These are phyloP conservation scores for Steinernema carpocapsae DNA, from an alignment of 2,888 invertebrate genomes.

Conservation along the genomic window DNA sequence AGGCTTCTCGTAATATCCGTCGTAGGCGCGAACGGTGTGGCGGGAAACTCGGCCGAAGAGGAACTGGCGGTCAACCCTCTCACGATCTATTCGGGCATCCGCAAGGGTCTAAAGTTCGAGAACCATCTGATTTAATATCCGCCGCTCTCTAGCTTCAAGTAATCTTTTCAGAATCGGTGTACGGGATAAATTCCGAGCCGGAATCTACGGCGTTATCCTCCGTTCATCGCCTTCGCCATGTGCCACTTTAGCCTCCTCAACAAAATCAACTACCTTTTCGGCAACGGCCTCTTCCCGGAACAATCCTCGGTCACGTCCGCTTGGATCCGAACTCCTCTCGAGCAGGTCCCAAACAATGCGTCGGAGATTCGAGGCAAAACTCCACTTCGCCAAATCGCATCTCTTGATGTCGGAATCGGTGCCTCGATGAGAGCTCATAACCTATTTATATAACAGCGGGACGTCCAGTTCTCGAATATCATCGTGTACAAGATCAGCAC, in stretches of 20 bases:
- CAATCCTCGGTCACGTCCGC: conserved; percentile 86
- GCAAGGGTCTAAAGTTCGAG: conserved; percentile 94
- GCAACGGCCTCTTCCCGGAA: conserved; percentile 89
- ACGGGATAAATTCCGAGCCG: conserved; percentile 29
- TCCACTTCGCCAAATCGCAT: conserved; percentile 94
- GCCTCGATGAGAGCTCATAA: conserved; percentile 82
- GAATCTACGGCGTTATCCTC: conserved; percentile 88
- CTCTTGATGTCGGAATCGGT: conserved; percentile 97
- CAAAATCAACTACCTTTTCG: conserved; percentile 83
- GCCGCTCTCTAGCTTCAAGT: conserved; percentile 77
- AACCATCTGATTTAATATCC: conserved; percentile 97
- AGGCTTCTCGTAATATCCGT: too few species aligned
- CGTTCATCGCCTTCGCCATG: conserved; percentile 94
- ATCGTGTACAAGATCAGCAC: conserved; percentile 78
- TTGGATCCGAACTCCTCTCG: conserved; percentile 87
- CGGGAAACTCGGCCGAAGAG: too few species aligned
- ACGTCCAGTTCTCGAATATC: conserved; percentile 86
- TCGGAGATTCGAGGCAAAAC: conserved; percentile 88
- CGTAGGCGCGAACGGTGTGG: too few species aligned
- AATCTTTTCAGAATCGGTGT: conserved; percentile 67
- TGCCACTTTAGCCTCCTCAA: conserved; percentile 90
- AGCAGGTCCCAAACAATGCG: conserved; percentile 90
- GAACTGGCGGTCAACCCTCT: conserved; percentile 87
- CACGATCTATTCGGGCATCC: conserved; percentile 93
- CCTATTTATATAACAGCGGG: conserved; percentile 85